Evolutionary conservation across 2,113 vertebrate species (phyloP), one percentile per base, ranked within the genome.

Genomic region (Egretta garzetta): DNA sequence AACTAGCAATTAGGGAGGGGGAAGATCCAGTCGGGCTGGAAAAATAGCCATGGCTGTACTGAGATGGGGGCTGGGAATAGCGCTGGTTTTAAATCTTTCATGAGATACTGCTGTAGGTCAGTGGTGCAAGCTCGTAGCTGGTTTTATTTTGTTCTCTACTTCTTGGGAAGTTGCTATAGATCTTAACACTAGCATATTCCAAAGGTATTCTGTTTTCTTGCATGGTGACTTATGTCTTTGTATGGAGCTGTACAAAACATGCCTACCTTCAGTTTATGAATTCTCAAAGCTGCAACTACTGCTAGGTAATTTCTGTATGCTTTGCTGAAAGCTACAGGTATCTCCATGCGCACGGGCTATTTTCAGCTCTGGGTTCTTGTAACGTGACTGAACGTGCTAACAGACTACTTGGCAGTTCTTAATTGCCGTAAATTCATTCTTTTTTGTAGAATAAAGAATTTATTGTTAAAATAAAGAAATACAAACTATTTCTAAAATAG

Each of bases 1-100:
- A 95, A 56, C 76, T 79, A 74, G 63, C 72, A 91, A 75, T 94
- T 96, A 93, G 56, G 52, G 77, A 95, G 72, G 72, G 80, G 92
- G 86, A 53, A 88, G 75, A 94, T 89, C 86, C 86, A 64, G 93
- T 89, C 83, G 68, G 55, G 82, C 95, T 94, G 94, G 95, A 95
- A 96, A 90, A 96, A 93, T 87, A 60, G 8, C 41, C 22, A 0
- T 33, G 24, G 28, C 41, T 73, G 15, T 70, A 28, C 55, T 63
- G 92, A 85, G 81, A 32, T 27, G 8, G 53, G 89, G 92, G 88
- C 88, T 81, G 58, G 76, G 92, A 81, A 12, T 23, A 72, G 80
- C 60, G 5, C 60, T 10, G 20, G 8, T 4, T 68, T 88, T 91
- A 56, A 79, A 77, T 95, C 37, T 68, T 80, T 45, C 33, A 32